A percentile compares a stretch with the other conserved stretches of the same genome.
Evolutionary conservation across 2,888 invertebrate species (phyloP).

Genomic region (Ferrisia virgata): DNA sequence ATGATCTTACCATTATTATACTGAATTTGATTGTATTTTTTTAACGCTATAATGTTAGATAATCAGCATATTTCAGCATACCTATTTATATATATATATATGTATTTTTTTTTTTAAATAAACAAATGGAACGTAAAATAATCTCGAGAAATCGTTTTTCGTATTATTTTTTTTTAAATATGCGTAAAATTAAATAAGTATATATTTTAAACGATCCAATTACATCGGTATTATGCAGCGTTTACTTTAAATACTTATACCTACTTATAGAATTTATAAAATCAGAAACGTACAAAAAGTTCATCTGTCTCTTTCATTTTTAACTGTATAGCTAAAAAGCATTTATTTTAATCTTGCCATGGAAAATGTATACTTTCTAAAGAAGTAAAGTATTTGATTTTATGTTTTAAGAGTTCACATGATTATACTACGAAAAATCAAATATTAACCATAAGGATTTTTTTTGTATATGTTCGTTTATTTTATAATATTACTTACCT

Average conservation of each 20-base stretch:
- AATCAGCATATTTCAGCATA: neutral
- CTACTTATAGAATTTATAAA: neutral
- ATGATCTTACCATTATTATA: neutral
- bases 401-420: neutral
- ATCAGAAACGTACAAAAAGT: neutral
- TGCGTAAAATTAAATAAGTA: too few species aligned
- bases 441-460: neutral
- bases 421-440: constrained; percentile 3
- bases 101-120: too few species aligned
- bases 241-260: neutral
- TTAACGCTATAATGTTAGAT: neutral
- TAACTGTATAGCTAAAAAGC: neutral
- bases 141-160: too few species aligned
- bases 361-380: neutral
- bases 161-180: too few species aligned
- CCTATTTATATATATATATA: too few species aligned
- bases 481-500: constrained; percentile 7
- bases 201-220: too few species aligned
- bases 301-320: neutral
- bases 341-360: constrained; percentile 25
- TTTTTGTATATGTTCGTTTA: constrained; percentile 8
- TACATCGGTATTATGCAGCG: neutral
- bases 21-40: neutral
- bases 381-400: neutral
- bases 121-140: too few species aligned